Evolutionary conservation across 1,140 invertebrate species (phyloP), one percentile per base, ranked within the genome.

Genomic region (Calycopis cecrops): DNA sequence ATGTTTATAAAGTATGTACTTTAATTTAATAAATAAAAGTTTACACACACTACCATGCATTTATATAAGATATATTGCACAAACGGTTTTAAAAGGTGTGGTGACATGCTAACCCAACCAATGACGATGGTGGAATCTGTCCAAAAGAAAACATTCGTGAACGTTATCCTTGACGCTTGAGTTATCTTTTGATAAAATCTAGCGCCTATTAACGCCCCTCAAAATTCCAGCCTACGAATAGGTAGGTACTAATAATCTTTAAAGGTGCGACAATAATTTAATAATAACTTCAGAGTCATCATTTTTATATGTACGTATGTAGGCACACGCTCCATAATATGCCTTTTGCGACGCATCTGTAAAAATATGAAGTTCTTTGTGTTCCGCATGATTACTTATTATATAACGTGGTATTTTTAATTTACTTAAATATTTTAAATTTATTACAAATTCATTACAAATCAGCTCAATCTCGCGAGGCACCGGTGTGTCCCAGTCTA

Each of bases 101-200:
- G 28, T 62, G 6, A 17, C 35, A 42, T 52, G 28, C 10, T 49
- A 37, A 69, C 2, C 64, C 64, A 67, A 0, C 59, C 49, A 6
- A 64, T 21, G 7, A 63, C 60, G 10, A 69, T 50, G 1, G 62
- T 67, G 0, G 67, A 70, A 28, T 70, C 64, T 0, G n/a, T 35
- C 48, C 48, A 50, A 8, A 50, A 12, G 4, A n/a, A n/a, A n/a
- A n/a, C n/a, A n/a, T n/a, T n/a, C n/a, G n/a, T n/a, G n/a, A n/a
- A n/a, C n/a, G n/a, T n/a, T n/a, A n/a, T n/a, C n/a, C n/a, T n/a
- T n/a, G n/a, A n/a, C n/a, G n/a, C n/a, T n/a, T n/a, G n/a, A 50
- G 3, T 11, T 8, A 49, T 34, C n/a, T 49, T 49, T 12, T n/a
- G 9, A n/a, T 34, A 49, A 34, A 49, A n/a, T n/a, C 14, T 28